These are phyloP conservation scores for Drosophila tsacasi DNA, from an alignment of 1,140 invertebrate species.

Conservation along the genomic window DNA sequence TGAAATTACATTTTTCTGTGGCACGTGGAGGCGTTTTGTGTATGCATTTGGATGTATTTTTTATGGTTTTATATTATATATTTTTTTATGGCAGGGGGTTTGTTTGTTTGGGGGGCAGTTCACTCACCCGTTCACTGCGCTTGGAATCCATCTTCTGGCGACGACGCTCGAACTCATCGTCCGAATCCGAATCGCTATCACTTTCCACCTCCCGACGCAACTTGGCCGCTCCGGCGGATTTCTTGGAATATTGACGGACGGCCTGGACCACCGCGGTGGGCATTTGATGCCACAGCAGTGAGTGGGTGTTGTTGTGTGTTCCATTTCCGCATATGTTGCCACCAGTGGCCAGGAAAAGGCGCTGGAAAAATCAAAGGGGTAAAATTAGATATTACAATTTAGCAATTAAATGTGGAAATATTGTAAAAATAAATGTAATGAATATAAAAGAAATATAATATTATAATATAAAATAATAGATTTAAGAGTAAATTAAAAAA, in stretches of 20 bases:
- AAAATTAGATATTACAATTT: neutral
- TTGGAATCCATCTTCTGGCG: slow-evolving; percentile 74
- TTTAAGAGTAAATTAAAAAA: too few relatives aligned
- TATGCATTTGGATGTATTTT: neutral
- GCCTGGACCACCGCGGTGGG: slow-evolving; percentile 42
- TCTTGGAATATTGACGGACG: slow-evolving; percentile 75
- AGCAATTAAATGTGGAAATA: too few relatives aligned
- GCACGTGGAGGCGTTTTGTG: slow-evolving; percentile 52
- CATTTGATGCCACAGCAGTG: slow-evolving; percentile 58
- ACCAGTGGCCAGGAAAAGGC: slow-evolving; percentile 27
- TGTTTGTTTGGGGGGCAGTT: slow-evolving; percentile 6
- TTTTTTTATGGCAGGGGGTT: slow-evolving; percentile 6
- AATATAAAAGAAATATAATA: neutral
- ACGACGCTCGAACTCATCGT: slow-evolving; percentile 86
- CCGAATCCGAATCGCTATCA: slow-evolving; percentile 87
- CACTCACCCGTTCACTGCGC: slow-evolving; percentile 86
- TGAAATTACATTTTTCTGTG: slow-evolving; percentile 28
- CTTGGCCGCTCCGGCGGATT: slow-evolving; percentile 51
- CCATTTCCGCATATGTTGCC: slow-evolving; percentile 23
- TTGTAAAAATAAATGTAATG: too few relatives aligned
- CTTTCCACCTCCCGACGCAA: slow-evolving; percentile 85
- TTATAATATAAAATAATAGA: neutral
- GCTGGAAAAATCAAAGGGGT: slow-evolving; percentile 40
- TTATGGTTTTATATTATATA: neutral
- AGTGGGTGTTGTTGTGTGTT: slow-evolving; percentile 25